These are phyloP conservation scores for Chironex yamaguchii DNA, from an alignment of 30 jellyfish, hydroid and myxozoan genomes.

Conservation along the genomic window DNA sequence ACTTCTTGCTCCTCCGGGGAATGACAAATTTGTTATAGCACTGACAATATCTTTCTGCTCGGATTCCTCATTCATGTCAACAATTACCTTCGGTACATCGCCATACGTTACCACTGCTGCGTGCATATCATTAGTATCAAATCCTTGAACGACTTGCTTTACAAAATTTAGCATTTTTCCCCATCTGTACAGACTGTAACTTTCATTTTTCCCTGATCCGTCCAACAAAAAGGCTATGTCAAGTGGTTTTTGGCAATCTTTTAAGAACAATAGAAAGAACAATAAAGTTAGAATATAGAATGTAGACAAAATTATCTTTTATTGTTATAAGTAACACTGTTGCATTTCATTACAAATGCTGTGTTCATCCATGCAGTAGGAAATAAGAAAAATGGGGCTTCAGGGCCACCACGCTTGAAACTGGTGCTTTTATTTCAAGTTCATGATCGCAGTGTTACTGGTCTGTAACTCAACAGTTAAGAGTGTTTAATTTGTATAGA, in stretches of 20 bases:
- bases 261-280: background rate
- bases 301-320: too few relatives aligned
- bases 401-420: too few relatives aligned
- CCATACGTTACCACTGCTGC: slow-evolving; percentile 84
- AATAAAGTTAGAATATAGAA: background rate
- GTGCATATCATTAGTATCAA: slow-evolving; percentile 76
- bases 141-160: slow-evolving; percentile 70
- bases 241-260: slow-evolving; percentile 88
- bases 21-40: slow-evolving; percentile 32
- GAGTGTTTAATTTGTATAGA: too few relatives aligned
- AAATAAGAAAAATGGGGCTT: too few relatives aligned
- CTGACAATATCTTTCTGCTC: slow-evolving; percentile 44
- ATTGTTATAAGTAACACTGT: too few relatives aligned
- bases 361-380: too few relatives aligned
- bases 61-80: slow-evolving; percentile 55
- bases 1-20: slow-evolving; percentile 92
- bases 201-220: slow-evolving; percentile 79
- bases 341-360: too few relatives aligned
- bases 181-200: slow-evolving; percentile 85
- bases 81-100: slow-evolving; percentile 71
- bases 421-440: too few relatives aligned
- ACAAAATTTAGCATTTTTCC: slow-evolving; percentile 71
- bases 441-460: too few relatives aligned
- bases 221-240: slow-evolving; percentile 87
- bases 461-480: too few relatives aligned